phyloP scores from a whole-genome alignment of 2,797 vertebrate species.

The Hemibagrus guttatus region DNA sequence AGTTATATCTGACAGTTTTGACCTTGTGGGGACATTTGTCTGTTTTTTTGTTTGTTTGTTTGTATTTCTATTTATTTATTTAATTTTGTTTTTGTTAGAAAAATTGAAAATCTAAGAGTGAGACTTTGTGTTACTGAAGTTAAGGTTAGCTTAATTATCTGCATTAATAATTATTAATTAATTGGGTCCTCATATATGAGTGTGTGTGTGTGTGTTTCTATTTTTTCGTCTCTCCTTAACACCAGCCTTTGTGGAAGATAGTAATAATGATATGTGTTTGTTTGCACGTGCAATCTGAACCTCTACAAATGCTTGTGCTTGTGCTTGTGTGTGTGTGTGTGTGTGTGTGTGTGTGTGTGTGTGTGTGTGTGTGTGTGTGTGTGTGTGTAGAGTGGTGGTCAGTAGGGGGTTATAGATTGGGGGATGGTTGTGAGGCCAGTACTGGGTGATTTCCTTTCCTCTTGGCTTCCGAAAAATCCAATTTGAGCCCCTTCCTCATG shows the following conservation, averaged over 20 bases:
- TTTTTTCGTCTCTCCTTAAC: background rate
- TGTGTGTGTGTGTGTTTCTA: background rate
- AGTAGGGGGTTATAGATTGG: slow-evolving; percentile 27
- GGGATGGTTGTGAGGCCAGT: slow-evolving; percentile 5
- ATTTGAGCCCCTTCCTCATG: slow-evolving; percentile 51
- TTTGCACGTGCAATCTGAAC: slow-evolving; percentile 6
- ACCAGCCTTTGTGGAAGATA: background rate
- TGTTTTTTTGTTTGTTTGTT: background rate
- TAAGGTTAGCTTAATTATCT: background rate
- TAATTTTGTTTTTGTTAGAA: background rate
- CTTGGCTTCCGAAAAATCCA: slow-evolving; percentile 57
- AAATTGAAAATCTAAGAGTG: background rate
- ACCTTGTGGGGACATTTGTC: background rate
- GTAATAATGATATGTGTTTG: slow-evolving; percentile 11
- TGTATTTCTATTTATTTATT: background rate
- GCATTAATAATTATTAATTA: background rate
- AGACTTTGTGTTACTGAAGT: background rate
- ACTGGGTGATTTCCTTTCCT: slow-evolving; percentile 52
- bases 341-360: background rate
- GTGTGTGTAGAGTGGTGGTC: slow-evolving; percentile 26
- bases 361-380: background rate
- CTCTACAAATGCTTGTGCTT: slow-evolving; percentile 12
- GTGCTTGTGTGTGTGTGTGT: slow-evolving; percentile 21
- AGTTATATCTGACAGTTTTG: background rate
- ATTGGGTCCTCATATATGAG: background rate